Evolutionary conservation across 2,797 vertebrate species (phyloP).

Genomic region (Bradypus variegatus): DNA sequence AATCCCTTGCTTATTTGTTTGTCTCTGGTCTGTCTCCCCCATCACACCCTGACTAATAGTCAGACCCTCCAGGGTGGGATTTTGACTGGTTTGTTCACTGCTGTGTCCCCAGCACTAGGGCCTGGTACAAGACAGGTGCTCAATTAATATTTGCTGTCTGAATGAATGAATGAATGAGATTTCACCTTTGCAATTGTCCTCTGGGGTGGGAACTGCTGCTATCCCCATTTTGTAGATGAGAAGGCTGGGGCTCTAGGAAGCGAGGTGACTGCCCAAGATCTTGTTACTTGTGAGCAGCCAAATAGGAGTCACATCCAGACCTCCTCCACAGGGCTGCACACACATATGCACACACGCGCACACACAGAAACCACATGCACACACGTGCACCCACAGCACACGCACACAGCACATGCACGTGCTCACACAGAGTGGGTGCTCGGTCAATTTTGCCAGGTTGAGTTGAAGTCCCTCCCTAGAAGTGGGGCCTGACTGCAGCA

Average conservation of each 20-base stretch:
- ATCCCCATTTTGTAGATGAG: background rate
- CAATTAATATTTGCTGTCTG: background rate
- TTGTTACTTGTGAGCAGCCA: background rate
- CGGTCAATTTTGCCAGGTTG: rapidly evolving
- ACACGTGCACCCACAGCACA: rapidly evolving
- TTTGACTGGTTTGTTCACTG: background rate
- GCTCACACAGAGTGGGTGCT: background rate
- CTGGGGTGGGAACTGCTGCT: rapidly evolving
- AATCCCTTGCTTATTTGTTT: background rate
- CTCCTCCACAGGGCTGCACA: background rate
- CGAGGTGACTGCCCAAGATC: background rate
- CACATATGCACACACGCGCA: rapidly evolving
- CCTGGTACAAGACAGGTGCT: background rate
- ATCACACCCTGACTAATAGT: background rate
- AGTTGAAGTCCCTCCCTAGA: background rate
- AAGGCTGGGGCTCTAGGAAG: background rate
- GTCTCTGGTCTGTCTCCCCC: background rate
- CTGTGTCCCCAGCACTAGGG: background rate
- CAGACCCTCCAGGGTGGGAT: background rate
- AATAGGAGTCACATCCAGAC: background rate
- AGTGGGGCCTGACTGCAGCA: background rate
- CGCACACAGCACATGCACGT: rapidly evolving
- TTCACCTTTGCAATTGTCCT: background rate
- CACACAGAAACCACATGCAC: rapidly evolving
- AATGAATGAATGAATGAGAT: background rate